Conservation (phyloP, 1,140 invertebrate species). For the Musca vetustissima region DNA sequence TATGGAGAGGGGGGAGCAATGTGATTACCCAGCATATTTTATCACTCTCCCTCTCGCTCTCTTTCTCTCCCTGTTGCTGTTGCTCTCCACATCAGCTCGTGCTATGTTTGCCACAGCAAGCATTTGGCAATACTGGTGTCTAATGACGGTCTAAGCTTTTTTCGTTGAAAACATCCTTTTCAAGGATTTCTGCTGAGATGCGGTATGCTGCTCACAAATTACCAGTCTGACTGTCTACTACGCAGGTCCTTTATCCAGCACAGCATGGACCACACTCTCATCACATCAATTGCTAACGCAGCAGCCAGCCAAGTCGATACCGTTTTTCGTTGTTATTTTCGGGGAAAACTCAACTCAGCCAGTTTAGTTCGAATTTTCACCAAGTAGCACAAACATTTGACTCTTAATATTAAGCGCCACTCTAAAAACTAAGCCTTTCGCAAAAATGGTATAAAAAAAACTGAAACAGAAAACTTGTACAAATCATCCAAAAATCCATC, state of each 20-base stretch:
- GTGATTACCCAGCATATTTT: too few species aligned
- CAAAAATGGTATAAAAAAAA: conserved; percentile 1
- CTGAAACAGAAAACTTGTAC: neutral
- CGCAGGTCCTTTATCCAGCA: conserved; percentile 10
- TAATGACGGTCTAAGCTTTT: too few species aligned
- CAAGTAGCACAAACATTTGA: conserved; percentile 18
- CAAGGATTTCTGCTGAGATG: conserved; percentile 18
- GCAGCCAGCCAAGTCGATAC: conserved; percentile 10
- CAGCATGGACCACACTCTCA: conserved; percentile 11
- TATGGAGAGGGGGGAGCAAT: too few species aligned
- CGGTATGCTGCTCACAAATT: conserved; percentile 8
- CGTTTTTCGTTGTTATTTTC: conserved; percentile 8
- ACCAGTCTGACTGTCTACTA: conserved; percentile 2
- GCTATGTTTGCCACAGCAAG: too few species aligned
- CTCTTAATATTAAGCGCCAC: conserved; percentile 11
- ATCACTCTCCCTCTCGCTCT: too few species aligned
- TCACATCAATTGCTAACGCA: conserved; percentile 7
- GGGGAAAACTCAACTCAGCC: conserved; percentile 14
- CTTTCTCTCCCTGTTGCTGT: too few species aligned
- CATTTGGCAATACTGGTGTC: too few species aligned
- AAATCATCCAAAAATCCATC: too few species aligned
- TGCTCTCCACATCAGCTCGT: too few species aligned
- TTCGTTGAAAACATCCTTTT: neutral
- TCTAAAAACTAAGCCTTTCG: neutral
- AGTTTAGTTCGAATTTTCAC: conserved; percentile 22